A percentile compares a stretch with the other conserved stretches of the same genome.
These are phyloP conservation scores for Sandelia bainsii DNA, from an alignment of 2,797 vertebrate species.

Conservation along the genomic window DNA sequence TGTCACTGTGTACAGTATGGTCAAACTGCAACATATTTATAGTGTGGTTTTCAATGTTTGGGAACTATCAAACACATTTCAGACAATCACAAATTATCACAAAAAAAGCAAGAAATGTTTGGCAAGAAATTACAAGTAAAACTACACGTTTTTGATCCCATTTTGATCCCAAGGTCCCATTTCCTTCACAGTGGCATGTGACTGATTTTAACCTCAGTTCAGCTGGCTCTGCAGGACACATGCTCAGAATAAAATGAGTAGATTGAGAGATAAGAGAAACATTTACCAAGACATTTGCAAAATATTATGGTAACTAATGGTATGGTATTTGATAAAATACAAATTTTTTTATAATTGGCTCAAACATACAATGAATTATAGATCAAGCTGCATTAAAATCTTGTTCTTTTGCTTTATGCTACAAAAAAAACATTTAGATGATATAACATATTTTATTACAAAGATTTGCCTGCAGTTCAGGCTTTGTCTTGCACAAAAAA, in stretches of 20 bases:
- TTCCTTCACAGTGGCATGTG: slow-evolving; percentile 59
- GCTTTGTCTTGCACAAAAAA: background rate
- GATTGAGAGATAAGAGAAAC: slow-evolving; percentile 32
- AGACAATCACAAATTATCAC: background rate
- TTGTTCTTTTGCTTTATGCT: background rate
- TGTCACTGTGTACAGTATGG: too few relatives aligned
- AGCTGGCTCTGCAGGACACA: slow-evolving; percentile 35
- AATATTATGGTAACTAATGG: background rate
- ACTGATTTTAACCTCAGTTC: slow-evolving; percentile 58
- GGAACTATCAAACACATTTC: background rate
- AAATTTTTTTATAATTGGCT: background rate
- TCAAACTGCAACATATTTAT: background rate
- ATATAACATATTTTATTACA: background rate
- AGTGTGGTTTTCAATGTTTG: background rate
- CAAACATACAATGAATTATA: background rate
- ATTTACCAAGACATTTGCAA: slow-evolving; percentile 2
- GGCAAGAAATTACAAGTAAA: background rate
- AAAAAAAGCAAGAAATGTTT: too few relatives aligned
- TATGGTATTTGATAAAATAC: too few relatives aligned
- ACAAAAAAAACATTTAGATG: background rate
- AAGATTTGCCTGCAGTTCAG: background rate
- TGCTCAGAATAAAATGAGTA: slow-evolving; percentile 43
- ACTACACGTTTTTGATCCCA: slow-evolving; percentile 20
- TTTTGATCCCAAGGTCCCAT: too few relatives aligned
- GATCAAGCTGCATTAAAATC: background rate